A percentile compares a stretch with the other conserved stretches of the same genome.
Conservation (phyloP, 2,797 vertebrate genomes). For the Amphiprion clarkii region DNA sequence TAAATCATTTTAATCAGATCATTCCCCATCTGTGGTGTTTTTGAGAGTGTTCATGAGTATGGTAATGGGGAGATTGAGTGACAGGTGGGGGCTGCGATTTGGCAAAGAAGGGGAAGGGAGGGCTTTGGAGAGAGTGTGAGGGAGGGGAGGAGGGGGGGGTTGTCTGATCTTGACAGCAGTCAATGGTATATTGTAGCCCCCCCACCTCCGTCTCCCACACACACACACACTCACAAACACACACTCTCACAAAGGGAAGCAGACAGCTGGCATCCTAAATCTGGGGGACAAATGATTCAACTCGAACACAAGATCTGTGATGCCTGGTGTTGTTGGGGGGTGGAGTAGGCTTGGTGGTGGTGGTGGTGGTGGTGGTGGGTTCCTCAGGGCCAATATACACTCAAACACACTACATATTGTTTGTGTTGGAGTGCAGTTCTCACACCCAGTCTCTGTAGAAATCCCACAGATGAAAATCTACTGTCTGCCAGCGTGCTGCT, state of each 20-base stretch:
- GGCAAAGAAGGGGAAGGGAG: slow-evolving; percentile 49
- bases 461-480: slow-evolving; percentile 41
- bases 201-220: neutral
- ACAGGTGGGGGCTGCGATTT: slow-evolving; percentile 75
- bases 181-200: slow-evolving; percentile 54
- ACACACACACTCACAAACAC: slow-evolving; percentile 16
- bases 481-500: slow-evolving; percentile 54
- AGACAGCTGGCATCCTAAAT: slow-evolving; percentile 80
- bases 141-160: slow-evolving; percentile 16
- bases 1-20: slow-evolving; percentile 79
- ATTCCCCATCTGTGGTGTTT: slow-evolving; percentile 73
- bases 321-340: slow-evolving; percentile 27
- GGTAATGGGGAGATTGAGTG: slow-evolving; percentile 67
- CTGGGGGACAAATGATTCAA: slow-evolving; percentile 72
- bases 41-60: slow-evolving; percentile 58
- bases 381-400: neutral
- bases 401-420: slow-evolving; percentile 31
- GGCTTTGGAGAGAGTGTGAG: slow-evolving; percentile 22
- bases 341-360: neutral
- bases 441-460: slow-evolving; percentile 42
- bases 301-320: slow-evolving; percentile 61
- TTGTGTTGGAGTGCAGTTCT: slow-evolving; percentile 33
- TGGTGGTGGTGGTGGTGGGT: too few species aligned
- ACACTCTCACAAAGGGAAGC: slow-evolving; percentile 68
- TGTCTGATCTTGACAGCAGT: slow-evolving; percentile 71